Percentiles rank a stretch among this genome's conserved stretches.
phyloP scores from a whole-genome alignment of 2,888 invertebrate species.

The Abrostola tripartita region DNA sequence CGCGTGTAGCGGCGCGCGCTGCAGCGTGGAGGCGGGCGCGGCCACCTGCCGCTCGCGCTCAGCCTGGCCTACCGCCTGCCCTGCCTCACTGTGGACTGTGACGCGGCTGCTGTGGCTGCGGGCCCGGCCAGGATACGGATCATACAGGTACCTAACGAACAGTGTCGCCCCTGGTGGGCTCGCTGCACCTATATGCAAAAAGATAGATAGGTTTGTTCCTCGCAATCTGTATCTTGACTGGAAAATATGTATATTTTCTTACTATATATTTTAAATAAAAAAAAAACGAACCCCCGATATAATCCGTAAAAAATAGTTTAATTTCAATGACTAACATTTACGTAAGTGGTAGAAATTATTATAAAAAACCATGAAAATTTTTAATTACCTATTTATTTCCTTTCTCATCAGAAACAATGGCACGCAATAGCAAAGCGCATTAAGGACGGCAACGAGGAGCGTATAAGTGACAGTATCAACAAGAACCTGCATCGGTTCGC shows the following conservation, averaged over 20 bases:
- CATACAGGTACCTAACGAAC: constrained; percentile 87
- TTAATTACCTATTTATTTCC: constrained; percentile 15
- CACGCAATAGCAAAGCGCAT: constrained; percentile 86
- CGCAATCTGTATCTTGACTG: too few relatives aligned
- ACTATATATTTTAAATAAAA: too few relatives aligned
- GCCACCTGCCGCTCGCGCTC: constrained; percentile 93
- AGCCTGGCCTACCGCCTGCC: constrained; percentile 91
- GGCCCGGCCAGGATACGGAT: constrained; percentile 91
- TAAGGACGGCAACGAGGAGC: constrained; percentile 59
- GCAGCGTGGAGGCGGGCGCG: constrained; percentile 96
- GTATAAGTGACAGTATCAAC: constrained; percentile 44
- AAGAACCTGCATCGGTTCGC: constrained; percentile 88
- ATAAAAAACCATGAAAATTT: too few relatives aligned
- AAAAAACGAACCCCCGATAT: too few relatives aligned
- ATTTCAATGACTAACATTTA: too few relatives aligned
- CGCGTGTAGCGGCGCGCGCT: constrained; percentile 91
- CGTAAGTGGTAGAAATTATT: too few relatives aligned
- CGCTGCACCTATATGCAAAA: constrained; percentile 69
- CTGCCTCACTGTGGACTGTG: constrained; percentile 95
- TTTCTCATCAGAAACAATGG: constrained; percentile 86
- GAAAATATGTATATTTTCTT: too few relatives aligned
- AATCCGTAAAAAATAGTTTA: too few relatives aligned
- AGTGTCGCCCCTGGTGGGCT: constrained; percentile 89
- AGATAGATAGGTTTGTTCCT: too few relatives aligned
- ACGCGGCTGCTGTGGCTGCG: constrained; percentile 72